Percentiles rank a stretch among this genome's conserved stretches.
phyloP scores from a whole-genome alignment of 2,797 vertebrate genomes.

The Enteromius treurensis region DNA sequence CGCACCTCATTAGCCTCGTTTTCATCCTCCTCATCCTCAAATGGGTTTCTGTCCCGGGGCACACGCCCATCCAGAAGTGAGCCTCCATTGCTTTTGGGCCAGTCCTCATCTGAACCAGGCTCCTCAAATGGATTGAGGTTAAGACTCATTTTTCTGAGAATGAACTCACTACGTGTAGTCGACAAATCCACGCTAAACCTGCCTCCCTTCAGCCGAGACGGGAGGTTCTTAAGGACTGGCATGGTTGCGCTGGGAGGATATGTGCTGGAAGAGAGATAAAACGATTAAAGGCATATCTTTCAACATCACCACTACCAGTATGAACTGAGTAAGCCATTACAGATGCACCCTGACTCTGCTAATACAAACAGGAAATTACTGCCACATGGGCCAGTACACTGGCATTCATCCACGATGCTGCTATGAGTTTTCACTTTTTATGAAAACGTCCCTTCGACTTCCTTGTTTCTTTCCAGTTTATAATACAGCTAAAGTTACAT shows the following conservation, averaged over 20 bases:
- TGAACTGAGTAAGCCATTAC: slow-evolving; percentile 1
- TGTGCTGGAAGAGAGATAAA: slow-evolving; percentile 54
- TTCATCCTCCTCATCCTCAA: slow-evolving; percentile 82
- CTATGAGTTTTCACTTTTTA: slow-evolving; percentile 13
- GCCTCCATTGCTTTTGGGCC: slow-evolving; percentile 63
- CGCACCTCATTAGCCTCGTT: slow-evolving; percentile 80
- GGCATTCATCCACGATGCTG: slow-evolving; percentile 15
- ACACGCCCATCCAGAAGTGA: slow-evolving; percentile 74
- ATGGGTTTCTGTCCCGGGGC: slow-evolving; percentile 77
- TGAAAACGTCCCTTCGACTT: background rate
- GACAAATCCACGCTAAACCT: slow-evolving; percentile 69
- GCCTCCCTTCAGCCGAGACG: slow-evolving; percentile 75
- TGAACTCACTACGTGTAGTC: slow-evolving; percentile 66
- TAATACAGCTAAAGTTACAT: background rate
- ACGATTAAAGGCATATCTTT: slow-evolving; percentile 48
- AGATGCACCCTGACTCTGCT: slow-evolving; percentile 5
- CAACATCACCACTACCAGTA: background rate
- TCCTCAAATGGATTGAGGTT: slow-evolving; percentile 74
- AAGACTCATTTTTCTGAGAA: slow-evolving; percentile 82
- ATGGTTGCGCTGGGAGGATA: slow-evolving; percentile 67
- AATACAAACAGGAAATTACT: slow-evolving; percentile 41
- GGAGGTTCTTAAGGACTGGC: slow-evolving; percentile 80
- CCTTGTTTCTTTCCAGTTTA: background rate
- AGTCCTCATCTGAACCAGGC: slow-evolving; percentile 61
- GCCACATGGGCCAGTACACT: slow-evolving; percentile 10